phyloP scores from a whole-genome alignment of 2,797 vertebrate species.

The Brachymystax lenok region DNA sequence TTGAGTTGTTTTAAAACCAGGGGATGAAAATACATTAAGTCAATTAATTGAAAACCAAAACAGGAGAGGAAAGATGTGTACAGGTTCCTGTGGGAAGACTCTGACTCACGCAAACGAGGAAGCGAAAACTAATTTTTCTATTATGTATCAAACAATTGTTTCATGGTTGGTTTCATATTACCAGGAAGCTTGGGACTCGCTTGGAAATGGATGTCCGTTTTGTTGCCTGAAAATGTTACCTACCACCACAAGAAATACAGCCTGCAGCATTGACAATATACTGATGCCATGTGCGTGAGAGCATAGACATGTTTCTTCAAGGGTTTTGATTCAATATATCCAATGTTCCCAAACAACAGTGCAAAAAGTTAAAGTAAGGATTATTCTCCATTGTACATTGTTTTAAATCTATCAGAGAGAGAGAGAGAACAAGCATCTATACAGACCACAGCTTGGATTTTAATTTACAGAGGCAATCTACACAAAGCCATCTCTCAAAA shows the following conservation, averaged over 20 bases:
- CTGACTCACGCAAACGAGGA: slow-evolving; percentile 46
- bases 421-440: too few species aligned
- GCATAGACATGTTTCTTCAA: not conserved
- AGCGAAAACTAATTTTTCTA: slow-evolving; percentile 57
- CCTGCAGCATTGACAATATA: slow-evolving; percentile 3
- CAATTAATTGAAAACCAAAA: slow-evolving; percentile 72
- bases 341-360: not conserved
- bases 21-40: slow-evolving; percentile 69
- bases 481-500: not conserved
- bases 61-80: slow-evolving; percentile 46
- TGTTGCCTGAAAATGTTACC: slow-evolving; percentile 20
- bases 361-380: too few species aligned
- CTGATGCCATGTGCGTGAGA: not conserved
- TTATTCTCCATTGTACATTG: too few species aligned
- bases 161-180: slow-evolving; percentile 41
- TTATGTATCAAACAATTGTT: slow-evolving; percentile 65
- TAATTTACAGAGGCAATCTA: too few species aligned
- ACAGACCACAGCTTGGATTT: not conserved
- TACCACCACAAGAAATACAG: not conserved
- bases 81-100: slow-evolving; percentile 51
- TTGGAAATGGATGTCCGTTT: slow-evolving; percentile 43
- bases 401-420: too few species aligned
- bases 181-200: slow-evolving; percentile 39
- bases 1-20: slow-evolving; percentile 54
- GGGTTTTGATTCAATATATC: not conserved